phyloP scores from a whole-genome alignment of 1,140 invertebrate species.

The Heliothis subflexa region DNA sequence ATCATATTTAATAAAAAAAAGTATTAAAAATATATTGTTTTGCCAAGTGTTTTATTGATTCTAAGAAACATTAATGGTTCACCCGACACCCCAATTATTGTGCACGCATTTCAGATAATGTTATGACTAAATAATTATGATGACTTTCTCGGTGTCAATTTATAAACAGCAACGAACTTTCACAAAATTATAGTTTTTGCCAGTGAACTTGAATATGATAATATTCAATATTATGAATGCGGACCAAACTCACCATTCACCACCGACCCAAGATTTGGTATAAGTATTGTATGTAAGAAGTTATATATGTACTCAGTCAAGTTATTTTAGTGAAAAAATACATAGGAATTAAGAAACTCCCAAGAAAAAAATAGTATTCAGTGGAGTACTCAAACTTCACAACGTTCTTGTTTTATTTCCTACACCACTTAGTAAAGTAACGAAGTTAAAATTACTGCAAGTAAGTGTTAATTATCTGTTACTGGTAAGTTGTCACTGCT shows the following conservation, averaged over 20 bases:
- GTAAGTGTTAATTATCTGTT: no score
- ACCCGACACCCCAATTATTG: neutral
- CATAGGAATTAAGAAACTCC: no score
- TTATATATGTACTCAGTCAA: no score
- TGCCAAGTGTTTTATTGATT: neutral
- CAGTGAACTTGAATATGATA: neutral
- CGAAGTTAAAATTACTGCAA: neutral
- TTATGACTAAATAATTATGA: slow-evolving; percentile 12
- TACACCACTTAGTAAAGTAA: neutral
- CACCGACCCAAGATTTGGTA: no score
- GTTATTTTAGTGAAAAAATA: no score
- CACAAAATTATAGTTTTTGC: slow-evolving; percentile 3
- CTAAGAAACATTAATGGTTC: neutral
- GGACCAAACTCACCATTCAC: neutral
- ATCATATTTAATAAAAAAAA: no score
- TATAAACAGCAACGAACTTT: neutral
- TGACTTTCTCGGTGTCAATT: slow-evolving; percentile 1
- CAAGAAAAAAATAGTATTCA: no score
- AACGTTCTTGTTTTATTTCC: neutral
- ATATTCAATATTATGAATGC: neutral
- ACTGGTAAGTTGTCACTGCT: neutral
- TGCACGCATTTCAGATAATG: neutral
- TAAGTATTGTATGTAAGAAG: no score
- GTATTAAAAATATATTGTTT: neutral
- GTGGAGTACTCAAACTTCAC: neutral